Evolutionary conservation across 2,797 vertebrate species (phyloP).

Genomic region (Muscicapa comitata): DNA sequence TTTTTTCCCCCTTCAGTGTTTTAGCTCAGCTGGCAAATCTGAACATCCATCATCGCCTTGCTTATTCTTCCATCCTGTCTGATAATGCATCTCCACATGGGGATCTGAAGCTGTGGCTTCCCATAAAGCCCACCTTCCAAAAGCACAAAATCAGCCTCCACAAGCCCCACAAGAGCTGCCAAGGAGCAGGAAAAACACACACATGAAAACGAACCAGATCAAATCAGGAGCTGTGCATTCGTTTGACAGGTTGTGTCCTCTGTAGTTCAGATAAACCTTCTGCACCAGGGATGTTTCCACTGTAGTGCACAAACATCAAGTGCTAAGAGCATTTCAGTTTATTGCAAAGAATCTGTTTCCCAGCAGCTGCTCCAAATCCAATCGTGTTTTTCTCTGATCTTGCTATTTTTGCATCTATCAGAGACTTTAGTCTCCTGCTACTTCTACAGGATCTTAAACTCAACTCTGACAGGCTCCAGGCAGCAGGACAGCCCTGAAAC

Average conservation of each 20-base stretch:
- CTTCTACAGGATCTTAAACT: not conserved
- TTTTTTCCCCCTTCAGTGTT: not conserved
- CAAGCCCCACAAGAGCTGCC: not conserved
- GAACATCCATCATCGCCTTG: not conserved
- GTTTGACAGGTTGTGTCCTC: constrained; percentile 40
- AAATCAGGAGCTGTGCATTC: not conserved
- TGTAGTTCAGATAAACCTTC: constrained; percentile 28
- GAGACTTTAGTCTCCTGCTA: constrained; percentile 27
- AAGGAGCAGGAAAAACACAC: not conserved
- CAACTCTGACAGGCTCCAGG: not conserved
- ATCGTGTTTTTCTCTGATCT: constrained; percentile 34
- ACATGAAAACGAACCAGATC: not conserved
- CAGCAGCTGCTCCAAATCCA: constrained; percentile 28
- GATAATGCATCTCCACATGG: not conserved
- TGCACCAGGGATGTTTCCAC: not conserved
- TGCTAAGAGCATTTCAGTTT: constrained; percentile 1
- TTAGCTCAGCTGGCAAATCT: not conserved
- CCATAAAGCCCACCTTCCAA: not conserved
- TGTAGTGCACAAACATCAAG: constrained; percentile 4
- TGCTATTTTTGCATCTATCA: constrained; percentile 15
- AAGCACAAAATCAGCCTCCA: not conserved
- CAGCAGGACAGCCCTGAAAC: not conserved
- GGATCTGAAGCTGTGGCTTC: not conserved
- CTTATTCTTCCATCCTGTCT: not conserved
- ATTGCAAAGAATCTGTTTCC: not conserved